Conservation (phyloP, 1,140 invertebrate species). For the Phymastichus coffea region DNA sequence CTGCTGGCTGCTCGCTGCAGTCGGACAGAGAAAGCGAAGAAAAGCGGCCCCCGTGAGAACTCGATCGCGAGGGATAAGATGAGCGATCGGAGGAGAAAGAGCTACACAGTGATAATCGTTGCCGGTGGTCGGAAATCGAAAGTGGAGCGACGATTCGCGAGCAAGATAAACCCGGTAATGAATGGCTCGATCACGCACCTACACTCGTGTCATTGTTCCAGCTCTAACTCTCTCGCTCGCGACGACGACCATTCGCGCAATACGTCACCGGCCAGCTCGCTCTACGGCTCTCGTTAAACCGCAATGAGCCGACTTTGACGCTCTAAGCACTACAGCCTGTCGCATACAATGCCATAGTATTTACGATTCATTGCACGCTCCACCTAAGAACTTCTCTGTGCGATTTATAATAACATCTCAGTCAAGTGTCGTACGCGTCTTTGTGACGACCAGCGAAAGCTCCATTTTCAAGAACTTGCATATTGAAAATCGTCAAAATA, state of each 20-base stretch:
- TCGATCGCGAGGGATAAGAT: slow-evolving; percentile 18
- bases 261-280: slow-evolving; percentile 4
- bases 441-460: not conserved
- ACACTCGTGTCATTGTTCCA: no score
- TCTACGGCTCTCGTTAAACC: not conserved
- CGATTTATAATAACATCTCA: no score
- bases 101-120: slow-evolving; percentile 26
- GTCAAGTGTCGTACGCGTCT: not conserved
- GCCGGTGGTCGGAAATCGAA: slow-evolving; percentile 24
- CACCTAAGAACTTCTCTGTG: no score
- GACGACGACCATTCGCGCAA: no score
- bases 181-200: no score
- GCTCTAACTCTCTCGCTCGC: no score
- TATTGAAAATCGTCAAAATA: no score
- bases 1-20: not conserved
- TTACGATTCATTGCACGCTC: no score
- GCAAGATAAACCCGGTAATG: not conserved
- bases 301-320: slow-evolving; percentile 15
- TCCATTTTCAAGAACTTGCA: no score
- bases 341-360: no score
- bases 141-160: slow-evolving; percentile 7
- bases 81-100: no score
- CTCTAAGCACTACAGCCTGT: no score
- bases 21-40: not conserved
- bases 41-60: not conserved